Percentiles rank a stretch among this genome's conserved stretches.
Evolutionary conservation across 2,888 invertebrate genomes (phyloP).

Genomic region (Sphaeridia pumilis): DNA sequence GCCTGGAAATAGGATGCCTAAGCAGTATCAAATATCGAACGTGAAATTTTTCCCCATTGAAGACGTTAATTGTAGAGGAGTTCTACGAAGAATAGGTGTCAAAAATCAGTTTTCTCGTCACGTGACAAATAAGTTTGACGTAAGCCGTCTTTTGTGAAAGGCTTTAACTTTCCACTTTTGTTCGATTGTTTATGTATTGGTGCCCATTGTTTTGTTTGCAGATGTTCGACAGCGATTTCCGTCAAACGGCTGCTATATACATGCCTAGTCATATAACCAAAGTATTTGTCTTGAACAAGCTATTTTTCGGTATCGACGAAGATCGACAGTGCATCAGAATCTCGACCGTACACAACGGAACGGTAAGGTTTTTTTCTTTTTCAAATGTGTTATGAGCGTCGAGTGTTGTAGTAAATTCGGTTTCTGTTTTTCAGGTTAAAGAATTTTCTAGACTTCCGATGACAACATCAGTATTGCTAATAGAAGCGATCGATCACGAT

Average conservation of each 20-base stretch:
- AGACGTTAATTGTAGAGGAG: slow-evolving; percentile 30
- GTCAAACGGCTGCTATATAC: slow-evolving; percentile 31
- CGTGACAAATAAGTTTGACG: slow-evolving; percentile 30
- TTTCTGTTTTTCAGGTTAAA: slow-evolving; percentile 23
- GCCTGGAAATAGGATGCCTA: background rate
- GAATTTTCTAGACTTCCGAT: slow-evolving; percentile 31
- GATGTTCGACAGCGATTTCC: slow-evolving; percentile 35
- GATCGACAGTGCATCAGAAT: slow-evolving; percentile 21
- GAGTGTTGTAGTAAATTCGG: background rate
- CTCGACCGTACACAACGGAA: slow-evolving; percentile 26
- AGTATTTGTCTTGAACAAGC: slow-evolving; percentile 29
- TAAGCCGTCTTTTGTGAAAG: slow-evolving; percentile 13
- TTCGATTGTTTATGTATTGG: background rate
- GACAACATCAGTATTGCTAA: slow-evolving; percentile 20
- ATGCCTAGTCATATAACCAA: slow-evolving; percentile 24
- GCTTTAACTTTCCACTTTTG: background rate
- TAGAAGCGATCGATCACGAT: slow-evolving; percentile 25
- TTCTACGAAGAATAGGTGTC: slow-evolving; percentile 23
- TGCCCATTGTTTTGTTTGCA: slow-evolving; percentile 16
- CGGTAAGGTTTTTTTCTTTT: slow-evolving; percentile 14
- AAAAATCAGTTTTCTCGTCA: slow-evolving; percentile 32
- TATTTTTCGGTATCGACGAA: slow-evolving; percentile 32
- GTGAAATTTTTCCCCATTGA: slow-evolving; percentile 31
- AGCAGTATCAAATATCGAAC: slow-evolving; percentile 16
- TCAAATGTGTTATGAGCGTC: background rate